These are phyloP conservation scores for Cyrtonyx montezumae DNA, from an alignment of 2,113 vertebrate genomes.

Conservation along the genomic window DNA sequence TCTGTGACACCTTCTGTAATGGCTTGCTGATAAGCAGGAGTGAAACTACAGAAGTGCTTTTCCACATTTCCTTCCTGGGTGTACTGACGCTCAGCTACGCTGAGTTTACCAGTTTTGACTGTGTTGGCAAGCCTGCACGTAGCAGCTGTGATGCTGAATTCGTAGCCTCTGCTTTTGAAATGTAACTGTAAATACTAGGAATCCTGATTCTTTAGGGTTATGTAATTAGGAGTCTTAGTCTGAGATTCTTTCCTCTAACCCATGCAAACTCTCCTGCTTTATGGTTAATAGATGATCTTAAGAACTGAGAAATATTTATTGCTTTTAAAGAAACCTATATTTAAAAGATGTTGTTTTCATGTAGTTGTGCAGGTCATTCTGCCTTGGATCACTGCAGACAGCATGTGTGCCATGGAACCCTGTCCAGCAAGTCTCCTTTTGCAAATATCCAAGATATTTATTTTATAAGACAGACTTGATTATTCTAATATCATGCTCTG, in stretches of 20 bases:
- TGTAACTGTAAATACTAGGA: slow-evolving; percentile 52
- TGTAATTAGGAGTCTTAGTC: slow-evolving; percentile 50
- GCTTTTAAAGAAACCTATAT: slow-evolving; percentile 78
- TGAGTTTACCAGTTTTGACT: not conserved
- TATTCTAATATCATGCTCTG: slow-evolving; percentile 6
- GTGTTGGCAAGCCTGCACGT: not conserved
- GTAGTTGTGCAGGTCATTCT: slow-evolving; percentile 37
- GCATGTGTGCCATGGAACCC: slow-evolving; percentile 45
- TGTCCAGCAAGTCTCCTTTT: slow-evolving; percentile 35
- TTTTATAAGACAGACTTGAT: slow-evolving; percentile 59
- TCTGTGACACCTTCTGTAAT: not conserved
- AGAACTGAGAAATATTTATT: slow-evolving; percentile 81
- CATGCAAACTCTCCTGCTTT: slow-evolving; percentile 66
- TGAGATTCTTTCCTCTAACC: slow-evolving; percentile 55
- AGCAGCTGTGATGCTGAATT: slow-evolving; percentile 48
- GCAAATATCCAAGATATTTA: slow-evolving; percentile 47
- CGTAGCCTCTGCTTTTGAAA: slow-evolving; percentile 40
- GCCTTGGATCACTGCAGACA: slow-evolving; percentile 57
- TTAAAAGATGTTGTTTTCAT: slow-evolving; percentile 73
- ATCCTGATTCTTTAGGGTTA: slow-evolving; percentile 59
- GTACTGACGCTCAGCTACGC: not conserved
- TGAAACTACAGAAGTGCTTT: not conserved
- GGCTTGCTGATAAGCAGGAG: not conserved
- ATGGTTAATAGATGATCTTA: slow-evolving; percentile 69
- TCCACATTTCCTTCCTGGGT: not conserved